Percentiles rank a stretch among this genome's conserved stretches.
These are phyloP conservation scores for Emmelina monodactyla DNA, from an alignment of 2,888 invertebrate genomes.

Conservation along the genomic window DNA sequence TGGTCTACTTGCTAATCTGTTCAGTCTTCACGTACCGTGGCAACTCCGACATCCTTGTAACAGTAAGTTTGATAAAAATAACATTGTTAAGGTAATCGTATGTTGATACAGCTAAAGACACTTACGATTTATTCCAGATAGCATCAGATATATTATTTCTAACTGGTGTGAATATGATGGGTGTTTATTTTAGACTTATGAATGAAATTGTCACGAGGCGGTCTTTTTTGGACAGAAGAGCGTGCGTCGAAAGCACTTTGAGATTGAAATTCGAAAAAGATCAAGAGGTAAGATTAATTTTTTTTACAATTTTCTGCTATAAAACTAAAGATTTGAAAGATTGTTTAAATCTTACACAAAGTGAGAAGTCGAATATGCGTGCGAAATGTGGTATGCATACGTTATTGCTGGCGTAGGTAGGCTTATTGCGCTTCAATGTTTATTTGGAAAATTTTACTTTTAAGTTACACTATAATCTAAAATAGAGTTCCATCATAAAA, in stretches of 20 bases:
- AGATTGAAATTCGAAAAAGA: conserved; percentile 83
- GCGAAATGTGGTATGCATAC: too few relatives aligned
- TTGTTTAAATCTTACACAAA: too few relatives aligned
- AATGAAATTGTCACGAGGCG: conserved; percentile 87
- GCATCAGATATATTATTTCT: conserved; percentile 76
- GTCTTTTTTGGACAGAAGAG: conserved; percentile 86
- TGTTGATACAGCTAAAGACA: background rate
- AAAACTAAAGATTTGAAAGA: too few relatives aligned
- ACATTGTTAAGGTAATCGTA: background rate
- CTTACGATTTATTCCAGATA: conserved; percentile 65
- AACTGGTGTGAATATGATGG: conserved; percentile 79
- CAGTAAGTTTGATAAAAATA: conserved; percentile 31
- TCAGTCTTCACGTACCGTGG: conserved; percentile 42
- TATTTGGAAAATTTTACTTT: too few relatives aligned
- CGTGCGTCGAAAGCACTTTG: conserved; percentile 85
- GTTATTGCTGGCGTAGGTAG: too few relatives aligned
- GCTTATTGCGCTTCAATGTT: too few relatives aligned
- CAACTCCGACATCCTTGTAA: conserved; percentile 30
- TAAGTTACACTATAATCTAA: too few relatives aligned
- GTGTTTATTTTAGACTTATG: conserved; percentile 87
- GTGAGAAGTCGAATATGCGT: too few relatives aligned
- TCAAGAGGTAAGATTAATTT: conserved; percentile 75
- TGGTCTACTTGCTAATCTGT: conserved; percentile 66
- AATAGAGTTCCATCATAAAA: too few relatives aligned
- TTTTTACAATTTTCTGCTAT: background rate